Percentiles rank a stretch among this genome's conserved stretches.
Evolutionary conservation across 1,140 invertebrate species (phyloP).

Genomic region (Aphelinus certus): DNA sequence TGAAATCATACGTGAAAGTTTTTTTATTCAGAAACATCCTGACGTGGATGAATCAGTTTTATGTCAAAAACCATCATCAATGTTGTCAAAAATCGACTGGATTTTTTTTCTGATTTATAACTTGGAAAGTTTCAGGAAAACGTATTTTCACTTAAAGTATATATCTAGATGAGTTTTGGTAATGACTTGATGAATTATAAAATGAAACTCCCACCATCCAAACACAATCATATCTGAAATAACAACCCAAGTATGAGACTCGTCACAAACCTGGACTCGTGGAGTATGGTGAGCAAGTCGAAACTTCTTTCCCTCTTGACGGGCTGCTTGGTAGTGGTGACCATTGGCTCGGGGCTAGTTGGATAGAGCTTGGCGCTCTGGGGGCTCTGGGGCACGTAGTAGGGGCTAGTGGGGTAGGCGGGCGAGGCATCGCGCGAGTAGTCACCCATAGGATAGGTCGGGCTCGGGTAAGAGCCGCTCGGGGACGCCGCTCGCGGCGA

Average conservation of each 20-base stretch:
- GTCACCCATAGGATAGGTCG: conserved; percentile 69
- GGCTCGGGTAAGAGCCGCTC: conserved; percentile 67
- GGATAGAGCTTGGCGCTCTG: conserved; percentile 68
- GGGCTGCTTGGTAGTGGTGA: conserved; percentile 50
- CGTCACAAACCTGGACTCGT: conserved; percentile 60
- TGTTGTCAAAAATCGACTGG: neutral
- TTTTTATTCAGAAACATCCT: too few species aligned
- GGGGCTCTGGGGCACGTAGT: conserved; percentile 63
- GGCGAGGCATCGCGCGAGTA: conserved; percentile 70
- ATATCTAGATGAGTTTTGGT: too few species aligned
- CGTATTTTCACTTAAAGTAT: too few species aligned
- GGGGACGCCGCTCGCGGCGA: conserved; percentile 61
- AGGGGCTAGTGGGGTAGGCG: conserved; percentile 70
- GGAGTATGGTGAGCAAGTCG: conserved; percentile 63
- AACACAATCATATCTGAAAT: too few species aligned
- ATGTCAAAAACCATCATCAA: too few species aligned
- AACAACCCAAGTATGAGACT: too few species aligned
- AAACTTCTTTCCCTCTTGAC: conserved; percentile 67
- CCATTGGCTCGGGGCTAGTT: conserved; percentile 60
- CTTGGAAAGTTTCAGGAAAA: too few species aligned
- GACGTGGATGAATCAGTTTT: too few species aligned
- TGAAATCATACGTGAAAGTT: conserved; percentile 36
- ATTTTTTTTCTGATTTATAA: neutral
- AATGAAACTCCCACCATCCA: too few species aligned
- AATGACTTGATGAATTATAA: too few species aligned